These are phyloP conservation scores for Mionectes macconnelli DNA, from an alignment of 2,113 vertebrate genomes.

Conservation along the genomic window DNA sequence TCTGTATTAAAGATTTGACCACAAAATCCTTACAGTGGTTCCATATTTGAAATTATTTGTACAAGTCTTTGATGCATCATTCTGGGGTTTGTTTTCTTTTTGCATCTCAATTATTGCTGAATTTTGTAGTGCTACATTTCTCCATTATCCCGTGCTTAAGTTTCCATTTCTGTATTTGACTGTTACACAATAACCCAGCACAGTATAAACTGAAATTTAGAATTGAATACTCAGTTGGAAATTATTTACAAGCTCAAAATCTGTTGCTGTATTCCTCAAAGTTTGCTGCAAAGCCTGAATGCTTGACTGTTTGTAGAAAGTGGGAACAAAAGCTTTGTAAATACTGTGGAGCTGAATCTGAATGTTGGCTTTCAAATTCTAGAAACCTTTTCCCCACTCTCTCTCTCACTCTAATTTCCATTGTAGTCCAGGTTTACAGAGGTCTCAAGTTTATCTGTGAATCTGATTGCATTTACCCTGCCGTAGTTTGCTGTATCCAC, in stretches of 20 bases:
- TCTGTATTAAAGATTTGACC: neutral
- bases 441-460: neutral
- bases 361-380: neutral
- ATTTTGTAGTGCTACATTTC: neutral
- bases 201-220: neutral
- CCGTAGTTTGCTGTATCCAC: neutral
- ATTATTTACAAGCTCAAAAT: conserved; percentile 42
- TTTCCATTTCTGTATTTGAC: neutral
- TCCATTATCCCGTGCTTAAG: neutral
- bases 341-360: neutral
- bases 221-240: conserved; percentile 9
- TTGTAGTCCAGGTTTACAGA: neutral
- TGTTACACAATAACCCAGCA: neutral
- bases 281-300: neutral
- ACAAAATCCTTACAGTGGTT: neutral
- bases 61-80: neutral
- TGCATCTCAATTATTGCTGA: neutral
- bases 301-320: neutral
- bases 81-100: neutral
- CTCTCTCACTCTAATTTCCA: neutral
- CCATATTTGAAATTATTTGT: neutral
- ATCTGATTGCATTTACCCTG: neutral
- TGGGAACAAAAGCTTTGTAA: conserved; percentile 6
- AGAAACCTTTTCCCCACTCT: neutral
- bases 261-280: neutral